Evolutionary conservation across 2,797 vertebrate genomes (phyloP).

Genomic region (Argya squamiceps): DNA sequence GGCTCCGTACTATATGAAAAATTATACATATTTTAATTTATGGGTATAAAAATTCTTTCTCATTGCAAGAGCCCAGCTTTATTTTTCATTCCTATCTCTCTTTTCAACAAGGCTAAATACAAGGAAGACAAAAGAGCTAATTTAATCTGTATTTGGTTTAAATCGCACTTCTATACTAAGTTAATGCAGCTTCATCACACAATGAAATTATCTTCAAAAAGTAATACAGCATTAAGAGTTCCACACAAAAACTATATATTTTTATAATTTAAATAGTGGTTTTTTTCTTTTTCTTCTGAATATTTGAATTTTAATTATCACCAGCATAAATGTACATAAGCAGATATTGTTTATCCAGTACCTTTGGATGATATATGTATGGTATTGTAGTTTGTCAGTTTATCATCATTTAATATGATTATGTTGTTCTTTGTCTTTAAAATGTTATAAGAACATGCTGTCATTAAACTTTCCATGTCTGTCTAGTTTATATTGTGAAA

Average conservation of each 20-base stretch:
- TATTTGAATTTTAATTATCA: conserved; percentile 67
- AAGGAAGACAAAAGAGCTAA: conserved; percentile 5
- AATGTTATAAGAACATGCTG: conserved; percentile 66
- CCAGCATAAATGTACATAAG: conserved; percentile 65
- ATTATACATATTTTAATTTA: conserved; percentile 4
- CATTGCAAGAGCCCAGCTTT: background rate
- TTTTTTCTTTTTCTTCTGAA: conserved; percentile 60
- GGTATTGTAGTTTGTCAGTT: conserved; percentile 64
- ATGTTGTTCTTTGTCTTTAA: conserved; percentile 66
- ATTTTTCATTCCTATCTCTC: background rate
- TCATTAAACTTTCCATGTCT: conserved; percentile 67
- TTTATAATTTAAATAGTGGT: conserved; percentile 64
- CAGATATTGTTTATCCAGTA: conserved; percentile 51
- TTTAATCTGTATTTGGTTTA: conserved; percentile 31
- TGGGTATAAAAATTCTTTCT: background rate
- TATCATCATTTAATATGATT: conserved; percentile 68
- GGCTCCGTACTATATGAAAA: conserved; percentile 6
- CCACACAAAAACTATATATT: conserved; percentile 39
- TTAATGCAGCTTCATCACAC: conserved; percentile 46
- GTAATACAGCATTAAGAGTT: conserved; percentile 44
- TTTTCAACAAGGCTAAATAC: background rate
- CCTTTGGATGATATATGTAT: conserved; percentile 63
- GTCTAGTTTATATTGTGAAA: conserved; percentile 71
- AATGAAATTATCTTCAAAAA: background rate
- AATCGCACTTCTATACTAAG: background rate